These are phyloP conservation scores for Pangasius macronema DNA, from an alignment of 2,797 vertebrate species.

Conservation along the genomic window DNA sequence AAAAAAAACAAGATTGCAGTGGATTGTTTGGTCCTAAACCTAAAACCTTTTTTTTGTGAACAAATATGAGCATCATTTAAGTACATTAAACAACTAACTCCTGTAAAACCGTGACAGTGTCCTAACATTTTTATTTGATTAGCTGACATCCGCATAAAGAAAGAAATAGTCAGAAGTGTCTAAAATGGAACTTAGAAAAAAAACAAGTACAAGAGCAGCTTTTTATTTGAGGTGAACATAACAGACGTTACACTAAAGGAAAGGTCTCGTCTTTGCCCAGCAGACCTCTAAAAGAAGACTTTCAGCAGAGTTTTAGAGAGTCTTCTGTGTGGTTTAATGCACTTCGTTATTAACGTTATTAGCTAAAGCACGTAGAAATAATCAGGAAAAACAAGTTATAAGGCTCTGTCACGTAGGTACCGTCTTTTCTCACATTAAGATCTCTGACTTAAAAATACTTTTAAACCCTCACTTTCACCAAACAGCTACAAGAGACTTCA, in stretches of 20 bases:
- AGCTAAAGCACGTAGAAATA: constrained; percentile 26
- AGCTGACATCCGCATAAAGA: neutral
- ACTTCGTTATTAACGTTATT: constrained; percentile 9
- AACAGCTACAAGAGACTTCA: constrained; percentile 16
- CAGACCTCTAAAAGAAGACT: constrained; percentile 31
- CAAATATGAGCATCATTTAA: constrained; percentile 23
- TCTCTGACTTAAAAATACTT: neutral
- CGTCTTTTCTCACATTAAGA: constrained; percentile 5
- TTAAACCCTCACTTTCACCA: constrained; percentile 21
- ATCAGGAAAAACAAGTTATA: constrained; percentile 16
- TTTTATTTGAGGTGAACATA: constrained; percentile 37
- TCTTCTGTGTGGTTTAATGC: constrained; percentile 31
- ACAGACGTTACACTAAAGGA: constrained; percentile 5
- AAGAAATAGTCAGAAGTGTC: constrained; percentile 3
- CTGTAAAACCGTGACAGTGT: constrained; percentile 29
- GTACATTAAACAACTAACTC: constrained; percentile 8
- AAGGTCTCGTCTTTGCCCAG: constrained; percentile 6
- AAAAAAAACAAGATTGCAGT: constrained; percentile 24
- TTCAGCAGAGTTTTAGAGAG: constrained; percentile 22
- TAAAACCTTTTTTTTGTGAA: constrained; percentile 22
- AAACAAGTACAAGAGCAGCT: constrained; percentile 35
- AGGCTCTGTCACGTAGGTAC: constrained; percentile 13
- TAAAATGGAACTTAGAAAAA: constrained; percentile 6
- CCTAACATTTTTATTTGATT: constrained; percentile 16
- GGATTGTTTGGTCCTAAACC: constrained; percentile 45